Conservation (phyloP, 2,888 invertebrate genomes). For the Panorpa germanica region DNA sequence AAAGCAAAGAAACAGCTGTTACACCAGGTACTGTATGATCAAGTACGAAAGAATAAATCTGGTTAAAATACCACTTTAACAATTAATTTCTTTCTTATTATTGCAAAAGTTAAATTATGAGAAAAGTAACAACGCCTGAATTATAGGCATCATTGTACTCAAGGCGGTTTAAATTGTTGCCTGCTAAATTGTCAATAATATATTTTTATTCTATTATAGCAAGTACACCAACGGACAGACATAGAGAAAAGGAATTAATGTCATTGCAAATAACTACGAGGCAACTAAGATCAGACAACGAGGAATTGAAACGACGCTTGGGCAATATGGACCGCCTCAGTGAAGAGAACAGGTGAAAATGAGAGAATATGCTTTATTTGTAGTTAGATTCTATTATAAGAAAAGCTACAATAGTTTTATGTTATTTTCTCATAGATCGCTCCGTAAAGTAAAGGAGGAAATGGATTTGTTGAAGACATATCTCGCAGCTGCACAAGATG, state of each 20-base stretch:
- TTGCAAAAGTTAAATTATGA: no score
- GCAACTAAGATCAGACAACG: constrained; percentile 38
- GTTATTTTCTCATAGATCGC: constrained; percentile 15
- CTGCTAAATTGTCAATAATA: no score
- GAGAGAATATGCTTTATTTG: no score
- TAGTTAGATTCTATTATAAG: no score
- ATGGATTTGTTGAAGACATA: constrained; percentile 36
- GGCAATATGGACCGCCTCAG: constrained; percentile 34
- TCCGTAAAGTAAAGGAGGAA: constrained; percentile 32
- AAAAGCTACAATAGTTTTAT: no score
- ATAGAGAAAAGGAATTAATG: constrained; percentile 27
- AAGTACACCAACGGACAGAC: constrained; percentile 17
- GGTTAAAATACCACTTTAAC: no score
- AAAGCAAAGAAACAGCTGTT: constrained; percentile 1
- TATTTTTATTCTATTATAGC: constrained; percentile 13
- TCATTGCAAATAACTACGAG: constrained; percentile 28
- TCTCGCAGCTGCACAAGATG: constrained; percentile 52
- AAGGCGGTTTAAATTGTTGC: no score
- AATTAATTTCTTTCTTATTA: no score
- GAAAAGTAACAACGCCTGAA: no score
- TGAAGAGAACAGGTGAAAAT: constrained; percentile 35
- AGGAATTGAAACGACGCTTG: constrained; percentile 38
- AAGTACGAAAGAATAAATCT: no score
- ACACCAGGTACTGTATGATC: no score
- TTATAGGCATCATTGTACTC: no score